Conservation (phyloP, 2,113 vertebrate genomes). For the Takifugu flavidus region DNA sequence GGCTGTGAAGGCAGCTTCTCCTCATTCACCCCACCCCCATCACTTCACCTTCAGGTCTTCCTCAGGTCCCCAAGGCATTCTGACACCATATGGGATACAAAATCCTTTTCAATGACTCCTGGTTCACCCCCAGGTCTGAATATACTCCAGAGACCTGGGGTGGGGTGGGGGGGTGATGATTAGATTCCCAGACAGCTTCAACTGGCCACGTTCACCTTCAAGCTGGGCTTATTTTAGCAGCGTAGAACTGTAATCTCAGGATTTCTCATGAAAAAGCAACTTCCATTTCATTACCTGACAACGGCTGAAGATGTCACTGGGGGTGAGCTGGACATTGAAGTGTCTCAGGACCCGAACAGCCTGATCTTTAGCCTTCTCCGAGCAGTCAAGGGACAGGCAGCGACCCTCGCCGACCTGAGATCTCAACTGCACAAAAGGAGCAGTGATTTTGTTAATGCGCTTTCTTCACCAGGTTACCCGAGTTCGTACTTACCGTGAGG, state of each 20-base stretch:
- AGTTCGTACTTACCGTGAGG: conserved; percentile 75
- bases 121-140: conserved; percentile 17
- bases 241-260: too few species aligned
- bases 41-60: conserved; percentile 12
- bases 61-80: conserved; percentile 16
- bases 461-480: conserved; percentile 7
- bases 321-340: conserved; percentile 77
- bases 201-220: conserved; percentile 9
- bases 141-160: conserved; percentile 20
- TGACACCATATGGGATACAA: conserved; percentile 34
- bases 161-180: conserved; percentile 2
- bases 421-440: conserved; percentile 67
- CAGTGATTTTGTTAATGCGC: background rate
- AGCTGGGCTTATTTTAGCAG: background rate
- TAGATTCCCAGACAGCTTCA: conserved; percentile 9
- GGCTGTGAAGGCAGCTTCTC: conserved; percentile 13
- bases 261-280: too few species aligned
- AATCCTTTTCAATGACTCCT: conserved; percentile 26
- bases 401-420: conserved; percentile 86
- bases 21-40: background rate
- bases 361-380: conserved; percentile 82
- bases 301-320: conserved; percentile 81
- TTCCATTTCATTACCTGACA: conserved; percentile 77
- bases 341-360: conserved; percentile 79
- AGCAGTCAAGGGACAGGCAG: conserved; percentile 81